A percentile compares a stretch with the other conserved stretches of the same genome.
Conservation (phyloP, 2,113 vertebrate genomes). For the Seriola aureovittata region DNA sequence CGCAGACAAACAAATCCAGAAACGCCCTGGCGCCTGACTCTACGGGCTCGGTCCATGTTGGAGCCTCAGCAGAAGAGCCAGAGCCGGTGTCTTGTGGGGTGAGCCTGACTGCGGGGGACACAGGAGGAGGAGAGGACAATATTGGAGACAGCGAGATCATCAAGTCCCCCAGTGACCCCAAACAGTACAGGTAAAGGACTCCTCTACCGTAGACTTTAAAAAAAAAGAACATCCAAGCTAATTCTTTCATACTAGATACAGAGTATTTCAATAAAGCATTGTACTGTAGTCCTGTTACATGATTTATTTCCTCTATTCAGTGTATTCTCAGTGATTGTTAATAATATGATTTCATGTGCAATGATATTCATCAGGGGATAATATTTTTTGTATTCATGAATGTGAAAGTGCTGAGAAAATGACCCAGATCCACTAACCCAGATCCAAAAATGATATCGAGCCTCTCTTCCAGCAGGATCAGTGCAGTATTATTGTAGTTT, state of each 20-base stretch:
- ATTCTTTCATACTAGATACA: background rate
- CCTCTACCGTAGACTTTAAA: background rate
- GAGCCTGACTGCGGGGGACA: conserved; percentile 29
- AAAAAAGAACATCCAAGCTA: background rate
- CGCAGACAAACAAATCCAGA: conserved; percentile 76
- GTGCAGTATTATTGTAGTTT: conserved; percentile 44
- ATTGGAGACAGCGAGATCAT: conserved; percentile 89
- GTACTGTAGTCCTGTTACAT: background rate
- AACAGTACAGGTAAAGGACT: conserved; percentile 91
- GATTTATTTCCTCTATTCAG: conserved; percentile 16
- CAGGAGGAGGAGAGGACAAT: conserved; percentile 59
- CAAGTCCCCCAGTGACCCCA: conserved; percentile 96
- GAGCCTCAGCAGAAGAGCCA: conserved; percentile 21
- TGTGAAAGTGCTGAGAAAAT: conserved; percentile 43
- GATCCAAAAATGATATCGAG: conserved; percentile 48
- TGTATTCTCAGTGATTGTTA: conserved; percentile 6
- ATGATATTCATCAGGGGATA: background rate
- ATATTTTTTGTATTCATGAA: conserved; percentile 20
- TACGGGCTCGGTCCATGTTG: conserved; percentile 40
- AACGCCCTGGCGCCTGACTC: conserved; percentile 47
- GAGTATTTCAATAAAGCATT: conserved; percentile 12
- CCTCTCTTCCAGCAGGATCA: conserved; percentile 51
- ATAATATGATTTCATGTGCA: conserved; percentile 22
- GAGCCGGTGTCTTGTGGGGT: conserved; percentile 33
- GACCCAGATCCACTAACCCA: conserved; percentile 69